Percentiles rank a stretch among this genome's conserved stretches.
Conservation (phyloP, 2,888 invertebrate genomes). For the Antheraea yamamai region DNA sequence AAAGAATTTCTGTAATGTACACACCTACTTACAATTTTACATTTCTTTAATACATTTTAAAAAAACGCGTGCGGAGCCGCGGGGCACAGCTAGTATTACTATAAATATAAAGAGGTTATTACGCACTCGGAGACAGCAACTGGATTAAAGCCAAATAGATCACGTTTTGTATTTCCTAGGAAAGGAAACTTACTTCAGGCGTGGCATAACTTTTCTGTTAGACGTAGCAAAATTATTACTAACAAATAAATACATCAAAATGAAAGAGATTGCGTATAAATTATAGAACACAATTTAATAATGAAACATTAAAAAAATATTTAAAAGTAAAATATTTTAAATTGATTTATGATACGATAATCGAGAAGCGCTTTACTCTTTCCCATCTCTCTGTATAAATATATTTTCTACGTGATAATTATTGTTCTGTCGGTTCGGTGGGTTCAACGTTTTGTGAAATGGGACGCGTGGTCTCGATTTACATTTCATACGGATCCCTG, state of each 20-base stretch:
- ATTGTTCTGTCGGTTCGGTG: not conserved
- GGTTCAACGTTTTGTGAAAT: conserved; percentile 6
- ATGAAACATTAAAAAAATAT: too few species aligned
- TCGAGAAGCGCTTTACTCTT: not conserved
- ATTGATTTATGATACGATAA: not conserved
- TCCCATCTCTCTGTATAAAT: not conserved
- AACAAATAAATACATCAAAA: conserved; percentile 8
- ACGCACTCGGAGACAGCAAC: conserved; percentile 44
- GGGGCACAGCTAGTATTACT: too few species aligned
- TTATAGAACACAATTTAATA: not conserved
- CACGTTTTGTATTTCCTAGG: conserved; percentile 57
- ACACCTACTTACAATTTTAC: too few species aligned
- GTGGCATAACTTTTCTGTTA: conserved; percentile 47
- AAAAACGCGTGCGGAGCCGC: too few species aligned
- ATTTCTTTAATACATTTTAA: too few species aligned
- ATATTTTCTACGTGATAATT: conserved; percentile 5
- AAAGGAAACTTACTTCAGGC: conserved; percentile 58
- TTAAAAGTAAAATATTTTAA: not conserved
- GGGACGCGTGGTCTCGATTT: not conserved
- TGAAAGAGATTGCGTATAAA: not conserved
- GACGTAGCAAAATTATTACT: conserved; percentile 38
- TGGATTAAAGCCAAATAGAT: conserved; percentile 67
- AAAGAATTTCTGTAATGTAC: too few species aligned
- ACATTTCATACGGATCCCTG: conserved; percentile 3
- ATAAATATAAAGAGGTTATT: conserved; percentile 12